Conservation (phyloP, 2,797 vertebrate species). For the Molossus molossus region DNA sequence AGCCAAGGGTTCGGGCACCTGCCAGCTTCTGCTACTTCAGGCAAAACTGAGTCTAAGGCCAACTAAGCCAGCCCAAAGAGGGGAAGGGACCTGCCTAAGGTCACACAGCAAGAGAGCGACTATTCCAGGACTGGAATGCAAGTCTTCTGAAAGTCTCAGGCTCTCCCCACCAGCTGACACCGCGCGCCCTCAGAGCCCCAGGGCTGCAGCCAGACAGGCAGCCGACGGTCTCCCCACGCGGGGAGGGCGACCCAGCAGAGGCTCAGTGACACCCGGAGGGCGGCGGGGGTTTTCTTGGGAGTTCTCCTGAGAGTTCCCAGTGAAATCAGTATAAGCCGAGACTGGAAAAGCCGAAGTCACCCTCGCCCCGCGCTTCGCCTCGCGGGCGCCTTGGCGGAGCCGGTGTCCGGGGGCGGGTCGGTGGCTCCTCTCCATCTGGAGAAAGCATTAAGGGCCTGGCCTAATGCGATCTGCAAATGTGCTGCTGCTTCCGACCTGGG, state of each 20-base stretch:
- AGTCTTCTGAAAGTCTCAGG: not conserved
- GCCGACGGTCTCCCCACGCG: not conserved
- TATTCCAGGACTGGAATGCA: not conserved
- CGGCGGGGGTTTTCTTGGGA: too few relatives aligned
- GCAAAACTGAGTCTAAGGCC: not conserved
- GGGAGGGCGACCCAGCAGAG: not conserved
- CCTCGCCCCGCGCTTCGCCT: conserved; percentile 71
- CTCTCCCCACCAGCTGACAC: not conserved
- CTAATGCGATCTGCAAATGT: conserved; percentile 86
- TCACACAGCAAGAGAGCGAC: not conserved
- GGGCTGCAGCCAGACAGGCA: not conserved
- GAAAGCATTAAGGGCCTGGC: conserved; percentile 83
- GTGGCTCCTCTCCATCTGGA: conserved; percentile 84
- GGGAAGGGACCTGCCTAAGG: not conserved
- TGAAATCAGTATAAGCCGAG: not conserved
- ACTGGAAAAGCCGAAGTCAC: conserved; percentile 79
- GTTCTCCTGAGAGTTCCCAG: not conserved
- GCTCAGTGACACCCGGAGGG: not conserved
- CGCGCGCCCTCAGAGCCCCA: not conserved
- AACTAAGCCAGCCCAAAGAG: not conserved
- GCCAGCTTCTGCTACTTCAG: conserved; percentile 52
- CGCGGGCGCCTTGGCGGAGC: conserved; percentile 80
- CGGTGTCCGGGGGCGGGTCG: conserved; percentile 80
- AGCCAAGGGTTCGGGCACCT: conserved; percentile 66
- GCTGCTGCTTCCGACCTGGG: conserved; percentile 81